Percentiles rank a stretch among this genome's conserved stretches.
phyloP scores from a whole-genome alignment of 2,888 invertebrate species.

The Ceraclea dissimilis region DNA sequence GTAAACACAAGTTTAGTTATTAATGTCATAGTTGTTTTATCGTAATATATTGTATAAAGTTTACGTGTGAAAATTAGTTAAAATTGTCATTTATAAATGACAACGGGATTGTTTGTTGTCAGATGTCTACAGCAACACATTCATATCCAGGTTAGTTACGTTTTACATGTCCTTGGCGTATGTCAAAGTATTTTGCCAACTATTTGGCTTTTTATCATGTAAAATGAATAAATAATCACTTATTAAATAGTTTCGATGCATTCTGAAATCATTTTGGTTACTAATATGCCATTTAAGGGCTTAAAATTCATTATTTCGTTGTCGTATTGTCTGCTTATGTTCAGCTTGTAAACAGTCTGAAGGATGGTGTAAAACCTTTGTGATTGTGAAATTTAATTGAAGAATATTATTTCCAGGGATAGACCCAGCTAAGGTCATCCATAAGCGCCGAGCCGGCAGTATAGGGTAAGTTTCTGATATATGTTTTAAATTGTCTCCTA shows the following conservation, averaged over 20 bases:
- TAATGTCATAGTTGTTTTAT: slow-evolving; percentile 18
- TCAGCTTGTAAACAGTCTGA: too few species aligned
- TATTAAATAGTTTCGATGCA: not conserved
- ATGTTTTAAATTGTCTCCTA: too few species aligned
- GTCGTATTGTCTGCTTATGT: too few species aligned
- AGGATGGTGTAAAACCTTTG: too few species aligned
- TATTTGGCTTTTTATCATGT: slow-evolving; percentile 11
- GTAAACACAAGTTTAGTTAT: slow-evolving; percentile 36
- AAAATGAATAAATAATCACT: not conserved
- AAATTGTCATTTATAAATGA: slow-evolving; percentile 14
- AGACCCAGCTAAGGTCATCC: slow-evolving; percentile 73
- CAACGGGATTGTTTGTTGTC: slow-evolving; percentile 20
- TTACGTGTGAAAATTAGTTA: slow-evolving; percentile 3
- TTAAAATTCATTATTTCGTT: too few species aligned
- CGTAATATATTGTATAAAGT: slow-evolving; percentile 9
- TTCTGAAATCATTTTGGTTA: not conserved
- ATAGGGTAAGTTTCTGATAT: slow-evolving; percentile 58
- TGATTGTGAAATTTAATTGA: not conserved
- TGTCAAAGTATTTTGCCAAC: slow-evolving; percentile 18
- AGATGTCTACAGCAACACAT: slow-evolving; percentile 25
- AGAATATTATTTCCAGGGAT: slow-evolving; percentile 56
- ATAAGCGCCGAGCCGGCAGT: slow-evolving; percentile 71
- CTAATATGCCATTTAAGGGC: not conserved
- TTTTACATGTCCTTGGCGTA: slow-evolving; percentile 21
- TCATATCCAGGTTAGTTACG: slow-evolving; percentile 20